Conservation (phyloP, 2,888 invertebrate species). For the Lypha dubia region DNA sequence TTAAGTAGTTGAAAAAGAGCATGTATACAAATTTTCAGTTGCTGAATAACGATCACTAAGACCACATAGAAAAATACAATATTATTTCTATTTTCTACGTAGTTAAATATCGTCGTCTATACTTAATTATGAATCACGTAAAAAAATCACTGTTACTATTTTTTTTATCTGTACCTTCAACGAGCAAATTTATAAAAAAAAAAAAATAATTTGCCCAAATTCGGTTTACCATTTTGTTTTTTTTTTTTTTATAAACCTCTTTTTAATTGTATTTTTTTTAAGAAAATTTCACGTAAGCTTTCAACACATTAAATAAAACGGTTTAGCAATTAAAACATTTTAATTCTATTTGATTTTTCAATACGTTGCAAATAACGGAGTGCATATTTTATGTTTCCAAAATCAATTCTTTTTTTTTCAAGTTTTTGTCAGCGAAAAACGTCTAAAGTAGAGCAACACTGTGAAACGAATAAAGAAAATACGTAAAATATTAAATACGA, state of each 20-base stretch:
- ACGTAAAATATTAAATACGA: constrained; percentile 44
- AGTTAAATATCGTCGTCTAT: neutral
- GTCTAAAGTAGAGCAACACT: constrained; percentile 66
- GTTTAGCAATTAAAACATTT: constrained; percentile 29
- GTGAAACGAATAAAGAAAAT: constrained; percentile 50
- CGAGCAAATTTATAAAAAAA: neutral
- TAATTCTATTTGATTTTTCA: constrained; percentile 22
- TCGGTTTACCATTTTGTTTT: constrained; percentile 5
- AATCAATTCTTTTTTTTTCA: constrained; percentile 33
- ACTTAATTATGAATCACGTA: neutral
- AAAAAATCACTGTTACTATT: neutral
- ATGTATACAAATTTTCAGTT: no score
- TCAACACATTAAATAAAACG: constrained; percentile 26
- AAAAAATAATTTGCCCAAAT: neutral
- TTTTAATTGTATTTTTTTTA: neutral
- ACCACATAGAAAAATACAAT: no score
- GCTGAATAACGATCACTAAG: no score
- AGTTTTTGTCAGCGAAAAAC: constrained; percentile 60
- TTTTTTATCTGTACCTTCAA: neutral
- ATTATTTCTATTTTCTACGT: no score
- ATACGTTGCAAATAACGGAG: constrained; percentile 34
- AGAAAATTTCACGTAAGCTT: constrained; percentile 9
- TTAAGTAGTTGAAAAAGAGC: no score
- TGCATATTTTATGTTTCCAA: constrained; percentile 21
- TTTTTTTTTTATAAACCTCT: neutral